Evolutionary conservation across 2,888 invertebrate genomes (phyloP), one percentile per base, ranked within the genome.

Genomic region (Lepetodrilus schrolli): DNA sequence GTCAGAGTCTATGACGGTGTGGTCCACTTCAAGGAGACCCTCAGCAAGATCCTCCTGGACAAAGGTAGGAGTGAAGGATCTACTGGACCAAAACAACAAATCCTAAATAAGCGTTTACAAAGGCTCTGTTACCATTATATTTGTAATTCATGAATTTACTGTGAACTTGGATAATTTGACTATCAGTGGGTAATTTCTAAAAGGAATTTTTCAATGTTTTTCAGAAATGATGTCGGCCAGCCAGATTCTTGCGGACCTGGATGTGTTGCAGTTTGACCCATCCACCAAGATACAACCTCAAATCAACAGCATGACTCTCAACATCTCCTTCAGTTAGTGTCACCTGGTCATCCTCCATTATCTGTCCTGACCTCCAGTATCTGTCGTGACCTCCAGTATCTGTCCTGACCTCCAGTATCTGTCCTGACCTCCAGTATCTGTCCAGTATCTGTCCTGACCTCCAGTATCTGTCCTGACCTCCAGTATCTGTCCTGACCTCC

Each of bases 151-250:
- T n/a, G n/a, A n/a, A n/a, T n/a, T n/a, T n/a, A n/a, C n/a, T n/a
- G n/a, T n/a, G n/a, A n/a, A n/a, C n/a, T n/a, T n/a, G n/a, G n/a
- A n/a, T n/a, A n/a, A n/a, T n/a, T n/a, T n/a, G n/a, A n/a, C n/a
- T n/a, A n/a, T n/a, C n/a, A n/a, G n/a, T n/a, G n/a, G n/a, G n/a
- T n/a, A n/a, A n/a, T n/a, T n/a, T n/a, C n/a, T n/a, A n/a, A n/a
- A n/a, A n/a, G n/a, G n/a, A n/a, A n/a, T n/a, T n/a, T n/a, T n/a
- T n/a, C n/a, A n/a, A n/a, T 37, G 50, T 51, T 51, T 82, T 82
- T 20, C 82, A 88, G 88, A 88, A 69, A 83, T 86, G 82, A 84
- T 86, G 83, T 84, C 86, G 30, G 81, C 84, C 10, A 82, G 87
- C 58, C 86, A 89, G 74, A 81, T 87, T n/a, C 74, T 88, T 48